phyloP scores from a whole-genome alignment of 1,140 invertebrate species.

The Phthorimaea operculella region DNA sequence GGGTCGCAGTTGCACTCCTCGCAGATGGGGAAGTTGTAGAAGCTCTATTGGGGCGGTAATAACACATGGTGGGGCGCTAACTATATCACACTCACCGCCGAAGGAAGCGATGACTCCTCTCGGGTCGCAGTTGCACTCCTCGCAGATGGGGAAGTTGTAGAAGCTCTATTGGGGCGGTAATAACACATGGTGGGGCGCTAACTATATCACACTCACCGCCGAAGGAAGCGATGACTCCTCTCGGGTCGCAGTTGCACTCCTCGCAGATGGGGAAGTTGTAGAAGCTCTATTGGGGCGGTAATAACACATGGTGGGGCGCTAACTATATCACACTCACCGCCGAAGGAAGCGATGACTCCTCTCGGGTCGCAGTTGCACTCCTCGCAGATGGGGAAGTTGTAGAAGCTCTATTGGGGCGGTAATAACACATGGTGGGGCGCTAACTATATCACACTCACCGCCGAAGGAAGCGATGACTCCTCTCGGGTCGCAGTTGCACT shows the following conservation, averaged over 20 bases:
- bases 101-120: conserved; percentile 92
- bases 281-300: no score
- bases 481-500: conserved; percentile 97
- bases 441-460: no score
- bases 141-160: conserved; percentile 98
- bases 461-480: conserved; percentile 92
- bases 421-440: no score
- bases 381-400: conserved; percentile 97
- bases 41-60: no score
- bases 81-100: conserved; percentile 72
- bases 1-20: conserved; percentile 99
- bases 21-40: conserved; percentile 97
- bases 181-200: no score
- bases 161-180: no score
- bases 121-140: conserved; percentile 98
- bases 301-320: no score
- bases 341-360: conserved; percentile 91
- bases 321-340: no score
- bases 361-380: conserved; percentile 98
- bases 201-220: no score
- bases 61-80: no score
- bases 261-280: conserved; percentile 98
- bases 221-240: conserved; percentile 91
- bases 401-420: no score
- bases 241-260: conserved; percentile 98